Conservation (phyloP, 2,888 invertebrate species). For the Bimastos eiseni region DNA sequence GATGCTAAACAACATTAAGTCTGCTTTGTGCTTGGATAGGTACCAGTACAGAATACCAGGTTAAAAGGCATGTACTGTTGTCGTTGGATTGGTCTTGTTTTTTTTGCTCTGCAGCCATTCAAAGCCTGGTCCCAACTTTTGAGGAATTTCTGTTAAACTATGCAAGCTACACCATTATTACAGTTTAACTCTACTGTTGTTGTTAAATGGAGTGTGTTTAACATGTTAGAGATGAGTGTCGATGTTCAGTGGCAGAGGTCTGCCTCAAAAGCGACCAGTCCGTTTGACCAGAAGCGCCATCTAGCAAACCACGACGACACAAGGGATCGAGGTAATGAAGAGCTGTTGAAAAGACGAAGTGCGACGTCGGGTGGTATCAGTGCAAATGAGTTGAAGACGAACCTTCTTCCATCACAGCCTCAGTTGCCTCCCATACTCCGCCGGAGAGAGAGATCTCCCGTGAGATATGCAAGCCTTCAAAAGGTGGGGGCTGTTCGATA, state of each 20-base stretch:
- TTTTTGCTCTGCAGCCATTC: neutral
- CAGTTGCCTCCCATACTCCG: neutral
- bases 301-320: neutral
- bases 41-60: neutral
- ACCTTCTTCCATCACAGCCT: neutral
- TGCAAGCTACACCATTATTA: neutral
- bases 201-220: neutral
- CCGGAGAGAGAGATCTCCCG: neutral
- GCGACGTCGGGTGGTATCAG: neutral
- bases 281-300: neutral
- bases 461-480: neutral
- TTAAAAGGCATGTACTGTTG: neutral
- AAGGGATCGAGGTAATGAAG: no score
- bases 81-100: neutral
- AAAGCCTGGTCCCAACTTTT: neutral
- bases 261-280: neutral
- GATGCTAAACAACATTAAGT: no score
- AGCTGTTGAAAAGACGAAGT: neutral
- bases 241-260: slow-evolving; percentile 13
- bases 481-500: neutral
- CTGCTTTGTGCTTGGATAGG: no score
- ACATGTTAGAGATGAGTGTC: neutral
- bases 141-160: neutral
- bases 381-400: neutral
- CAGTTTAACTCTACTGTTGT: neutral